A percentile compares a stretch with the other conserved stretches of the same genome.
These are phyloP conservation scores for Tryphoninae sp. DNA, from an alignment of 2,888 invertebrate genomes.

Conservation along the genomic window DNA sequence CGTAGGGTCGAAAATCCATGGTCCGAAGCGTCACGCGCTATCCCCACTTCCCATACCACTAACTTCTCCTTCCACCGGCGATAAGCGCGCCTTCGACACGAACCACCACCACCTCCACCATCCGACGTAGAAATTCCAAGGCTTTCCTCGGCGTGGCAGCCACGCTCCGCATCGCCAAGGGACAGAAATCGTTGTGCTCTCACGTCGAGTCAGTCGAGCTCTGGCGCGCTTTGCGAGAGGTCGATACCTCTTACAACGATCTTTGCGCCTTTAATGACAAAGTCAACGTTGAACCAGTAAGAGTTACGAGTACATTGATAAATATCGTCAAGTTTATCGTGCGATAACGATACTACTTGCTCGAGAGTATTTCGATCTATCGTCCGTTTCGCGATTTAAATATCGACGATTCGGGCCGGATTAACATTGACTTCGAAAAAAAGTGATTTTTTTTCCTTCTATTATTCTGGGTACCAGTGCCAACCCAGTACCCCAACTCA, in stretches of 20 bases:
- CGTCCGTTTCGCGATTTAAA: neutral
- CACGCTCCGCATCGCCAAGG: constrained; percentile 73
- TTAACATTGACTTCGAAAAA: constrained; percentile 44
- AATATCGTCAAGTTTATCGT: neutral
- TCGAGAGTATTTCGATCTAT: neutral
- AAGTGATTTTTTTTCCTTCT: constrained; percentile 40
- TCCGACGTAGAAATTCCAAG: constrained; percentile 74
- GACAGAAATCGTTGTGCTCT: constrained; percentile 75
- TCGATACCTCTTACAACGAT: constrained; percentile 65
- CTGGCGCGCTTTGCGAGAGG: constrained; percentile 76
- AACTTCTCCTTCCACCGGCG: constrained; percentile 61
- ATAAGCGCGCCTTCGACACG: constrained; percentile 60
- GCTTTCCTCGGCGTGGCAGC: constrained; percentile 66
- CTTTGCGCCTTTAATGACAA: constrained; percentile 37
- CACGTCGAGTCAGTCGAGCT: constrained; percentile 77
- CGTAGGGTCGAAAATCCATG: constrained; percentile 70
- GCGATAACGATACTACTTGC: neutral
- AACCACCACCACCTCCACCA: constrained; percentile 64
- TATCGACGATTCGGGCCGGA: constrained; percentile 45
- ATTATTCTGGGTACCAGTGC: constrained; percentile 55
- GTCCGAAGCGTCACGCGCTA: constrained; percentile 79
- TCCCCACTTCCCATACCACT: constrained; percentile 69
- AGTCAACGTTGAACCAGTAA: neutral
- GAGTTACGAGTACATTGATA: neutral
- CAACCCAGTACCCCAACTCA: constrained; percentile 57